These are phyloP conservation scores for Girardinus metallicus DNA, from an alignment of 2,797 vertebrate species.

Conservation along the genomic window DNA sequence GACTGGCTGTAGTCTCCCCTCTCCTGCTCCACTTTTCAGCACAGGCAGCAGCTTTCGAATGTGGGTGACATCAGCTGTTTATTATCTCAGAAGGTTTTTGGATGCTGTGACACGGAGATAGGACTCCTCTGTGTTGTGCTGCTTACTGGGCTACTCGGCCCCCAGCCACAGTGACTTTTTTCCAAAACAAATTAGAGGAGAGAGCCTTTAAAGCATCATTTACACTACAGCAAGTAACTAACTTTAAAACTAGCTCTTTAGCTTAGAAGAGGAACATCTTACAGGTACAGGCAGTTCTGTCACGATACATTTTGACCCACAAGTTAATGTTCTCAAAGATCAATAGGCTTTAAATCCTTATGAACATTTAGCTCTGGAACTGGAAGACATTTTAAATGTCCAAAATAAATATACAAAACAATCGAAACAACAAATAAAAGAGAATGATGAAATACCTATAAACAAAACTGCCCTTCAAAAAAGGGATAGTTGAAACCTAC, in stretches of 20 bases:
- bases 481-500: too few relatives aligned
- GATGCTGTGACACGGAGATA: not conserved
- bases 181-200: not conserved
- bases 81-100: not conserved
- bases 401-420: too few relatives aligned
- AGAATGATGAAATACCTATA: too few relatives aligned
- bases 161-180: not conserved
- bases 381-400: too few relatives aligned
- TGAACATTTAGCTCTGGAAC: too few relatives aligned
- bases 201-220: not conserved
- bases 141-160: not conserved
- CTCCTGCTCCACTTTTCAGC: not conserved
- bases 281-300: not conserved
- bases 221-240: not conserved
- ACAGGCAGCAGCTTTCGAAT: not conserved
- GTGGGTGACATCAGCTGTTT: slow-evolving; percentile 4
- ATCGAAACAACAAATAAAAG: too few relatives aligned
- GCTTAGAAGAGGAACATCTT: not conserved
- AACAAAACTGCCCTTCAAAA: too few relatives aligned
- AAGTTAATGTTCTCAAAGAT: too few relatives aligned
- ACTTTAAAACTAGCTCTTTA: not conserved
- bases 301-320: too few relatives aligned
- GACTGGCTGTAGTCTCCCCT: not conserved
- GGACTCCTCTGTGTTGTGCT: not conserved
- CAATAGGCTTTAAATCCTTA: too few relatives aligned